Evolutionary conservation across 2,797 vertebrate genomes (phyloP), one percentile per base, ranked within the genome.

Genomic region (Amphiprion clarkii): DNA sequence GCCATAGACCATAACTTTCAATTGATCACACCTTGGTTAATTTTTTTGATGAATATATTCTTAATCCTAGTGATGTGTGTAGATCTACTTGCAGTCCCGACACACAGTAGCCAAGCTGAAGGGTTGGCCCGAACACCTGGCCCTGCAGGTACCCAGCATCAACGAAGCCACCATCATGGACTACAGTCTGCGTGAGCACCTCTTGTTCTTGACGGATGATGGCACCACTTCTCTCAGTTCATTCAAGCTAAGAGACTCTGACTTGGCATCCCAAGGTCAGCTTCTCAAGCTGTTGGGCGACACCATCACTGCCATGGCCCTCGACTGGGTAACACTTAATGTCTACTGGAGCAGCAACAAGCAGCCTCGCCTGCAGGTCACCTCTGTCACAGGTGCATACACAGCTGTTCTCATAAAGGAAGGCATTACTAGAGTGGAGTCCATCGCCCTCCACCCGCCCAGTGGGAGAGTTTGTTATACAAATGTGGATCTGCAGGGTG

Each of bases 271-370:
- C 4, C 89, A 90, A 76, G 94, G 92, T 56, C 93, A 88, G 42
- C 82, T 91, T 1, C 64, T 97, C 5, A 89, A 91, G 14, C 91
- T 96, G 42, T 67, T 93, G 44, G 94, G 90, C 16, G 91, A 84
- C 0, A 80, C 94, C 0, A 71, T 95, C 0, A 94, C 93, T 0
- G 90, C 93, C 21, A 88, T 99, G 85, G 96, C 96, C 1, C 80
- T 98, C 16, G 97, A 98, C 93, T 98, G 97, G 96, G 76, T 96
- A 67, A 97, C 95, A 0, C 86, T 93, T 0, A 97, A 96, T n/a
- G 14, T 98, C 27, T 98, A 96, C 83, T 99, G 97, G 97, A 97
- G 96, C 1, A 93, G 93, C 71, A 93, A 59, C 36, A 93, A 92
- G 48, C 94, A 90, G 0, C 81, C 92, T 0, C 88, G 85, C 9